Base-by-base conservation (phyloP, 1,140 invertebrate genomes). In the Nomia melanderi region DNA sequence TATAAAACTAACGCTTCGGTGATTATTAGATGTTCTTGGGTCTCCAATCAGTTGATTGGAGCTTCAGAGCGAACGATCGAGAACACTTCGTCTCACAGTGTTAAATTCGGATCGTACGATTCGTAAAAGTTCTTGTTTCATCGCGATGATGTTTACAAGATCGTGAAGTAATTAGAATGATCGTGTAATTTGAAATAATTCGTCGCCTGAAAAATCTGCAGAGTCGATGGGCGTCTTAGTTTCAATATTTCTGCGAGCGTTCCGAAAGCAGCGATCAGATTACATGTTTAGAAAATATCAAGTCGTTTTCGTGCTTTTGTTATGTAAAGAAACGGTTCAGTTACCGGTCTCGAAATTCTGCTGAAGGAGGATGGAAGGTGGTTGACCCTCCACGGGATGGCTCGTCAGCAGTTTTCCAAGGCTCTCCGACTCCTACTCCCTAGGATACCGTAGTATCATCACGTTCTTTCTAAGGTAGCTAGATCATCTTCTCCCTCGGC, bases 391-490 rank as follows among this genome's bases (percentile, higher is more conserved):
- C 8, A 31, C 29, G 29, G 14, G 56, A 20, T 41, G 69, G 20
- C n/a, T 39, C n/a, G 56, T 82, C 78, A 72, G 66, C 79, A 74
- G 44, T 84, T 80, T 81, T 81, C 69, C 78, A 73, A 87, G 79
- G 83, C 73, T 83, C 53, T 57, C 59, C 23, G 77, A 53, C 66
- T 39, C 39, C 29, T 54, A 74, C 54, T 60, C 74, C 69, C 76
- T 71, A 80, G 77, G 74, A 81, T 82, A 87, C 77, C 78, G 79
- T 76, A 72, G 63, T 62, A 77, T 79, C 70, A 75, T 87, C 84
- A 80, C 79, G 74, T 88, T 81, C 67, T 66, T 50, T 57, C 14
- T 53, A 73, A 78, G 77, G 56, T 79, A 79, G 66, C 66, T 31
- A 72, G 60, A 83, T 77, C 67, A 29, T 67, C 77, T 85, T 77